Evolutionary conservation across 2,113 vertebrate species (phyloP).

Genomic region (Forbesichthys papilliferus): DNA sequence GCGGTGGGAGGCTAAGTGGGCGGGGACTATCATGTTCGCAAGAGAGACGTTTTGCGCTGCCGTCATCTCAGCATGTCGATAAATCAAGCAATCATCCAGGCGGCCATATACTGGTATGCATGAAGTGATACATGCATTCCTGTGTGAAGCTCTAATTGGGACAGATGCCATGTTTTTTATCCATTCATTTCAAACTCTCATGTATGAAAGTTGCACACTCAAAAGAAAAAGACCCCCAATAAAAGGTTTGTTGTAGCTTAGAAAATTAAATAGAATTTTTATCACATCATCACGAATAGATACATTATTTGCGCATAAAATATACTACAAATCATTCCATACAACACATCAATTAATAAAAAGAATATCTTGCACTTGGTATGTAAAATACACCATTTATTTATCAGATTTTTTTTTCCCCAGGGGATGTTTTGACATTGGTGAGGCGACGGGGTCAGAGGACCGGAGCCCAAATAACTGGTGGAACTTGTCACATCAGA

Average conservation of each 20-base stretch:
- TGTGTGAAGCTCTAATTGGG: no score
- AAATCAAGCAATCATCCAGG: slow-evolving; percentile 57
- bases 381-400: neutral
- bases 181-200: neutral
- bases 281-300: neutral
- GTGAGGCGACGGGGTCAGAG: slow-evolving; percentile 19
- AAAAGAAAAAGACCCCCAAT: no score
- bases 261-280: neutral
- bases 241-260: neutral
- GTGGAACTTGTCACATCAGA: slow-evolving; percentile 28
- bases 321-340: neutral
- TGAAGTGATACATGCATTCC: no score
- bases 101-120: no score
- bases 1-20: slow-evolving; percentile 81
- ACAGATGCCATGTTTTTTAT: no score
- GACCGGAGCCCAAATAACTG: slow-evolving; percentile 26
- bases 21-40: slow-evolving; percentile 81
- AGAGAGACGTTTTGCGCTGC: slow-evolving; percentile 80
- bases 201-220: neutral
- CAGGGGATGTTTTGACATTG: slow-evolving; percentile 12
- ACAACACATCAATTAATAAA: neutral
- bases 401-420: neutral
- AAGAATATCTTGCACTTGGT: neutral
- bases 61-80: slow-evolving; percentile 83
- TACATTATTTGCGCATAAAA: no score